These are phyloP conservation scores for Dascyllus trimaculatus DNA, from an alignment of 2,113 vertebrate genomes.

Conservation along the genomic window DNA sequence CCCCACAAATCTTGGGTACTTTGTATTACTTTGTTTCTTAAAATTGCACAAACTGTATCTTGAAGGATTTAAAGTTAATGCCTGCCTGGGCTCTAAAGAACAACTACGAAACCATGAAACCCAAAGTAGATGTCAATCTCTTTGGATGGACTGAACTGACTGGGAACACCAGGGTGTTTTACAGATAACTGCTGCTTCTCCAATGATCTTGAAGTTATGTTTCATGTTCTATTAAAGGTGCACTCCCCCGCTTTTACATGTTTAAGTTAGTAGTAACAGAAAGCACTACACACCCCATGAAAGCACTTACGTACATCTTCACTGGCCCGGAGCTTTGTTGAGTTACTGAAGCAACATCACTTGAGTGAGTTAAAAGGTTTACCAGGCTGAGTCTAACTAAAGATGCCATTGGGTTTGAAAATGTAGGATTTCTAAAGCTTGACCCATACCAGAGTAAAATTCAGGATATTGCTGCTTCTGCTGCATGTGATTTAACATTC, in stretches of 20 bases:
- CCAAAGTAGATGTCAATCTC: conserved; percentile 18
- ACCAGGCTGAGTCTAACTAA: not conserved
- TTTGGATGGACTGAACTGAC: conserved; percentile 14
- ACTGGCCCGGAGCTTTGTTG: not conserved
- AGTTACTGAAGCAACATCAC: not conserved
- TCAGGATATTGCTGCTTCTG: conserved; percentile 1
- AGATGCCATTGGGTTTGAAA: not conserved
- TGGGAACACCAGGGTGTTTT: not conserved
- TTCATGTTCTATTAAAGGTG: not conserved
- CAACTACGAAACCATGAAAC: not conserved
- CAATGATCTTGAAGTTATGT: not conserved
- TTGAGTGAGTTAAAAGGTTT: not conserved
- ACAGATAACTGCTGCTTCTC: conserved; percentile 1
- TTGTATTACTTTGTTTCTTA: conserved; percentile 27
- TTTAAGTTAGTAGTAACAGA: not conserved
- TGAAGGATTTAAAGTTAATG: conserved; percentile 20
- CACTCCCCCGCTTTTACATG: not conserved
- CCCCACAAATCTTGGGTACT: not conserved
- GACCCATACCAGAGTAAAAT: not conserved
- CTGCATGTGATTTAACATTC: conserved; percentile 6
- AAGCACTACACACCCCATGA: not conserved
- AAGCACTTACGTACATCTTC: not conserved
- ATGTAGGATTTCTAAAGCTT: conserved; percentile 28
- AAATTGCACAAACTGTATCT: conserved; percentile 30
- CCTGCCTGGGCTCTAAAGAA: conserved; percentile 18